Percentiles rank a stretch among this genome's conserved stretches.
phyloP scores from a whole-genome alignment of 2,797 vertebrate genomes.

The Lepilemur ruficaudatus region DNA sequence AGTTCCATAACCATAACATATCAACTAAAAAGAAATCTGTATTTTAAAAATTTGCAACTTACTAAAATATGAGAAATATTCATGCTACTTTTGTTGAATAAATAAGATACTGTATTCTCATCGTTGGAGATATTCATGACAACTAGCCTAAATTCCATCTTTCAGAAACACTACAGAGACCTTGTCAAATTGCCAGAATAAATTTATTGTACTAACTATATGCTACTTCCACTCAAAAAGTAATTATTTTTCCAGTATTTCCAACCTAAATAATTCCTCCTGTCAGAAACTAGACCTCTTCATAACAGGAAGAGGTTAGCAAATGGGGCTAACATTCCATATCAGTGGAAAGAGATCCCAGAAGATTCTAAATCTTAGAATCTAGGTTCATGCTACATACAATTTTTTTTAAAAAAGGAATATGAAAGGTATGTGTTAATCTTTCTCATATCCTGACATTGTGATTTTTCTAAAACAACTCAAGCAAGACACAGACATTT shows the following conservation, averaged over 20 bases:
- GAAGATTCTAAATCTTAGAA: background rate
- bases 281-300: background rate
- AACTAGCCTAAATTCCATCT: background rate
- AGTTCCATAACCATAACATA: background rate
- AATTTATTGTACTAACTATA: background rate
- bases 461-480: slow-evolving; percentile 56
- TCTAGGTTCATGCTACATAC: background rate
- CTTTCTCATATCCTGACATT: background rate
- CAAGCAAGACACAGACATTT: slow-evolving; percentile 15
- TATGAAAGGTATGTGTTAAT: background rate
- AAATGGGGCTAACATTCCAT: background rate
- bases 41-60: background rate
- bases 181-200: background rate
- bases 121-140: background rate
- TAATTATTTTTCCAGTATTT: background rate
- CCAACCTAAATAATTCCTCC: background rate
- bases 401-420: background rate
- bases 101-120: background rate
- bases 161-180: background rate
- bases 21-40: slow-evolving; percentile 14
- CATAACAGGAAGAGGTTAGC: background rate
- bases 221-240: background rate
- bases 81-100: background rate
- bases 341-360: background rate
- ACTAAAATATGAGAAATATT: slow-evolving; percentile 38